phyloP scores from a whole-genome alignment of 2,888 invertebrate genomes.

The Cephus pygmeus region DNA sequence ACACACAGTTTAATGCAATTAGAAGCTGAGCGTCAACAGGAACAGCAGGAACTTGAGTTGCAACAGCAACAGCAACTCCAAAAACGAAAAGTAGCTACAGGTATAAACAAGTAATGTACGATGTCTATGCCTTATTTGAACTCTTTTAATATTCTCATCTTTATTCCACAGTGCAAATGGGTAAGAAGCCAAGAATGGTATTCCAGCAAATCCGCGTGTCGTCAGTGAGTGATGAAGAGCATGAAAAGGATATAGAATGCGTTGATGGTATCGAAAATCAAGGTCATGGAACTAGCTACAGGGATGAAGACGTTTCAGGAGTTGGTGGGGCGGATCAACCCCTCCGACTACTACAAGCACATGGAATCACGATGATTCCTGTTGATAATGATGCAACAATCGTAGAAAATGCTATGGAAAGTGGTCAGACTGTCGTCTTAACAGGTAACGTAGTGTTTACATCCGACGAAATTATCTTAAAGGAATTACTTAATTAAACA shows the following conservation, averaged over 20 bases:
- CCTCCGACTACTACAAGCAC: constrained; percentile 80
- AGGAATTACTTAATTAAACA: constrained; percentile 16
- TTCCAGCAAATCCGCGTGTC: constrained; percentile 57
- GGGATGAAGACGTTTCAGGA: constrained; percentile 50
- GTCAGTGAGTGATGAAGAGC: constrained; percentile 47
- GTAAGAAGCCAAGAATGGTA: constrained; percentile 55
- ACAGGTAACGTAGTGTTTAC: constrained; percentile 70
- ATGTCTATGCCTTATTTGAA: background rate
- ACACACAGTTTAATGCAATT: constrained; percentile 60
- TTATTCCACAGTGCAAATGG: constrained; percentile 33
- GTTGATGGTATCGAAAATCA: constrained; percentile 35
- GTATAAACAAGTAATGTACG: constrained; percentile 25
- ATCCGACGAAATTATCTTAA: background rate
- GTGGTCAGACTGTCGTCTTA: constrained; percentile 86
- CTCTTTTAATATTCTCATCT: background rate
- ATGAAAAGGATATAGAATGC: constrained; percentile 46
- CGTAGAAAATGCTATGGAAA: constrained; percentile 84
- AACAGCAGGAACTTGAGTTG: constrained; percentile 47
- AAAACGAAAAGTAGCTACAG: constrained; percentile 42
- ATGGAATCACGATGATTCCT: constrained; percentile 89
- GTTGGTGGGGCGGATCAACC: constrained; percentile 60
- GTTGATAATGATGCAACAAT: constrained; percentile 78
- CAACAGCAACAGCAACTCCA: constrained; percentile 40
- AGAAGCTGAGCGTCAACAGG: constrained; percentile 50
- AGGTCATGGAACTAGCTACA: constrained; percentile 37